Evolutionary conservation across 2,888 invertebrate genomes (phyloP).

Genomic region (Arctia plantaginis): DNA sequence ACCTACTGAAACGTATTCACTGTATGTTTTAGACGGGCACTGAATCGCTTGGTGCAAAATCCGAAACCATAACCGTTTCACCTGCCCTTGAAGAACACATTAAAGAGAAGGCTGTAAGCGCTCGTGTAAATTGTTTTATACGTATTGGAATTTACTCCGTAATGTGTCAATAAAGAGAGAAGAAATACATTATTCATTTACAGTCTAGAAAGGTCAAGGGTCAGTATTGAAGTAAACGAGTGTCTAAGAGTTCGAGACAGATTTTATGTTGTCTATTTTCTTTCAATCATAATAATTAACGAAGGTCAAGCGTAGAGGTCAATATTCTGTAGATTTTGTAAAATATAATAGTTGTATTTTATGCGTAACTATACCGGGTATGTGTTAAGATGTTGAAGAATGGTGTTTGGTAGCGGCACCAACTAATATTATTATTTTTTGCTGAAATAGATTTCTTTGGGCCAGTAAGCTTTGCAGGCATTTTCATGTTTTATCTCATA

Average conservation of each 20-base stretch:
- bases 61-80: slow-evolving; percentile 30
- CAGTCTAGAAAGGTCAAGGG: background rate
- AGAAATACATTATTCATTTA: slow-evolving; percentile 12
- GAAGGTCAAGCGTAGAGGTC: background rate
- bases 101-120: background rate
- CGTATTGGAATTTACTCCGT: slow-evolving; percentile 6
- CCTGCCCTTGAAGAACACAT: slow-evolving; percentile 11
- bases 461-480: no score
- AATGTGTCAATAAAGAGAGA: slow-evolving; percentile 9
- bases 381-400: no score
- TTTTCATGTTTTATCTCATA: no score
- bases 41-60: slow-evolving; percentile 34
- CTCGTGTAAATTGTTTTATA: background rate
- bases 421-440: background rate
- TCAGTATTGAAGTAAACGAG: background rate
- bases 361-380: background rate
- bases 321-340: background rate
- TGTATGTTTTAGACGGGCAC: slow-evolving; percentile 47
- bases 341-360: background rate
- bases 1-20: slow-evolving; percentile 57
- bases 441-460: background rate
- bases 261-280: background rate
- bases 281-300: slow-evolving; percentile 1
- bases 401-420: no score
- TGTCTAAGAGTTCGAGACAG: background rate